These are phyloP conservation scores for Dunckerocampus dactyliophorus DNA, from an alignment of 2,113 vertebrate genomes.

Conservation along the genomic window DNA sequence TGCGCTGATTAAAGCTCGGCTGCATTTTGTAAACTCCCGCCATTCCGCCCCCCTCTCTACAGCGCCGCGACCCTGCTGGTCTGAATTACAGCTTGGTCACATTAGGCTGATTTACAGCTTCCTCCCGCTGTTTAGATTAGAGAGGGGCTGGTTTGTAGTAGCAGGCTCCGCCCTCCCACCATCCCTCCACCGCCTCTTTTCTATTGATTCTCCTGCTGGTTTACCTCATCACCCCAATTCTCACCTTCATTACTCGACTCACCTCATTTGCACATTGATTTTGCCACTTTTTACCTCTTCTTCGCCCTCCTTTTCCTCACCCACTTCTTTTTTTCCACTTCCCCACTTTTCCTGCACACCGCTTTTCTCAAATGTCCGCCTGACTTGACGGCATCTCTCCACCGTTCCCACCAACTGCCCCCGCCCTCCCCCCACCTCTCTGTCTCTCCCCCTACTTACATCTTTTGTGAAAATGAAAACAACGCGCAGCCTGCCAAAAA, in stretches of 20 bases:
- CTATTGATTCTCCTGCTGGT: slow-evolving; percentile 18
- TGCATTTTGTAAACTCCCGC: slow-evolving; percentile 63
- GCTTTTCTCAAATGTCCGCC: slow-evolving; percentile 18
- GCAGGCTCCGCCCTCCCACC: slow-evolving; percentile 38
- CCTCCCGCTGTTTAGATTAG: slow-evolving; percentile 74
- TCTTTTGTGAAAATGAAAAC: slow-evolving; percentile 75
- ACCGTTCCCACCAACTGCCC: slow-evolving; percentile 7
- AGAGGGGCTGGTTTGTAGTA: slow-evolving; percentile 40
- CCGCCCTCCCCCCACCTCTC: not conserved
- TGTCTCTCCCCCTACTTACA: slow-evolving; percentile 35
- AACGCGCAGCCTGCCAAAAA: slow-evolving; percentile 70
- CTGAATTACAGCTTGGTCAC: slow-evolving; percentile 71
- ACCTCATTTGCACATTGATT: slow-evolving; percentile 13
- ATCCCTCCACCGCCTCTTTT: slow-evolving; percentile 2
- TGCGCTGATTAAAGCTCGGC: slow-evolving; percentile 75
- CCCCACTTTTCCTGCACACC: not conserved
- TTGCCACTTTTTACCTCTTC: not conserved
- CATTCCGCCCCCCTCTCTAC: slow-evolving; percentile 42
- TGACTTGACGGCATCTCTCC: slow-evolving; percentile 35
- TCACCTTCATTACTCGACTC: slow-evolving; percentile 12
- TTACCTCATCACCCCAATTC: slow-evolving; percentile 21
- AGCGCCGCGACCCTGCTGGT: slow-evolving; percentile 69
- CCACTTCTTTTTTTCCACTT: not conserved
- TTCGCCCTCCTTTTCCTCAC: not conserved
- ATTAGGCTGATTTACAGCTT: slow-evolving; percentile 80